Evolutionary conservation across 2,797 vertebrate species (phyloP), one percentile per base, ranked within the genome.

Genomic region (Okamejei kenojei): DNA sequence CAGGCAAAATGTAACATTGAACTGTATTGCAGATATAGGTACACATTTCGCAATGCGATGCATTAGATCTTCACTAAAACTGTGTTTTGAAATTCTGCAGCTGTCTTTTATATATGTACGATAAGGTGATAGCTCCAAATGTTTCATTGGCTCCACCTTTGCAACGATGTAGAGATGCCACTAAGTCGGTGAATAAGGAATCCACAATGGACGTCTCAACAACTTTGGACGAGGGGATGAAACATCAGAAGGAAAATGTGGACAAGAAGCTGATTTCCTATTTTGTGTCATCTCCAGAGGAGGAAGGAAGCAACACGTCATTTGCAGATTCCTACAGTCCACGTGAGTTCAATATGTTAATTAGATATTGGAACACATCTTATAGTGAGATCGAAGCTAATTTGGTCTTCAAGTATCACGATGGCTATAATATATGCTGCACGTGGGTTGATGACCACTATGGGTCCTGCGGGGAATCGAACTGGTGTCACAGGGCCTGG

Each of bases 111-210:
- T 99, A 99, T 95, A 98, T 99, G 86, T 99, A 98, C 90, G 98
- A 99, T 95, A 99, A 99, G 96, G 97, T 99, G 96, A 97, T 99
- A 96, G 98, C 98, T 19, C 99, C 98, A 45, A 99, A 99, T 58
- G 98, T 99, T 76, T 99, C 98, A 2, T 96, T 97, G 92, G 96
- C 96, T 78, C 95, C 95, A 93, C 94, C 95, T 54, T 95, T 97
- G 94, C 95, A 95, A 71, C 96, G 96, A 74, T 95, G 95, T 93
- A 97, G 97, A 93, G 97, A 97, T 93, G 90, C 93, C 93, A 93
- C 96, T 63, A 97, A 96, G 95, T 54, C 94, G 19, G 19, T 94
- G 73, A 95, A 94, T 74, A 96, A 68, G 94, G 91, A 94, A 93
- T 94, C 95, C 79, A 96, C 96, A 93, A 90, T 94, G 61, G 95